Base-by-base conservation (phyloP, 92 coral and sea anemone species). In the Palythoa grandiflora region DNA sequence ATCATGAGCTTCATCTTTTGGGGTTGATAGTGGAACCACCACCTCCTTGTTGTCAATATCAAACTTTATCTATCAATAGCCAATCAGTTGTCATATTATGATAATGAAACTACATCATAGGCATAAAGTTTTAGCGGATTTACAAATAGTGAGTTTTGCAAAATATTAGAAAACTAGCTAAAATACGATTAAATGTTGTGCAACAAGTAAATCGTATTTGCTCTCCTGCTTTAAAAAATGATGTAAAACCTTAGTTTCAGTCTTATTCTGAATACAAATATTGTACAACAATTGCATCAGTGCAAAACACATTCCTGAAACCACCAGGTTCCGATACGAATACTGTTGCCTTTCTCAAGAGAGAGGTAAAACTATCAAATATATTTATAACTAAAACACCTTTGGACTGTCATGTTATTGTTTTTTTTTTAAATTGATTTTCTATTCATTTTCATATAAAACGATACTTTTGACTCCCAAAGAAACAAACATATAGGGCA, bases 11-110 rank as follows among this genome's bases (percentile, higher is more conserved):
- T 9, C 57, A 71, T 71, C 78, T 3, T 77, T 76, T 19, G 37
- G 54, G 57, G 79, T 17, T 63, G 84, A 59, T 78, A 88, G 79
- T 20, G 74, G 90, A 14, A 79, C 70, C 48, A 71, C 50, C 48
- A 88, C 21, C 53, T 88, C 90, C 36, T 71, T 76, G 73, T 57
- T 57, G 17, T 57, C 65, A 57, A 57, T 57, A 13, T 57, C 16
- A 10, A 57, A 57, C 65, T 57, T 57, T 57, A 57, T 57, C 16
- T 57, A 19, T 44, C 65, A 57, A 57, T 57, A 57, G 65, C 65
- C 65, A 57, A 57, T 54, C 60, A 54, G 60, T 57, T 57, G 65
- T 57, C 65, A 57, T 57, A 14, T 57, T 57, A 57, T 10, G 17
- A 10, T 57, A 10, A 57, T 57, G 65, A 57, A 57, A 57, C 65